Evolutionary conservation across 2,113 vertebrate species (phyloP), one percentile per base, ranked within the genome.

Genomic region (Ellobius talpinus): DNA sequence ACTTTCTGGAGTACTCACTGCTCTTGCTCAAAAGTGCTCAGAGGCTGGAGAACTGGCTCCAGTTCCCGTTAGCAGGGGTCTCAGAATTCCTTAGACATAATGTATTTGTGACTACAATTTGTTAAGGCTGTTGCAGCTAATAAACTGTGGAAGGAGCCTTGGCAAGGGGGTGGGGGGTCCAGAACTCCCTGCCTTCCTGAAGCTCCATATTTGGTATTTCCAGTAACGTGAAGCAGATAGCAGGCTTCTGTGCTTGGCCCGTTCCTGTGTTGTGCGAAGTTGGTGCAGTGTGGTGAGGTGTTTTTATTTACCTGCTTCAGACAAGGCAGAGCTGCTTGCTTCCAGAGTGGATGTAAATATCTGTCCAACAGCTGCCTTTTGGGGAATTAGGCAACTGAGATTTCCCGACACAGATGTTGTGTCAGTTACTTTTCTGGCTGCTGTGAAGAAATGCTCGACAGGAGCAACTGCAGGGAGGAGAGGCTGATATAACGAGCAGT

Each of bases 61-160:
- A 74, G 63, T 92, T 96, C 61, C 52, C 86, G 92, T 94, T 93
- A 55, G 45, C 96, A 95, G 82, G 92, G 95, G 85, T 97, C 98
- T 97, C 92, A 92, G 63, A 96, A 97, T 96, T 97, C 97, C 74
- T 97, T 66, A 77, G 93, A 95, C 90, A 96, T 96, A 96, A 97
- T 96, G 91, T 95, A 93, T 96, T 97, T 97, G 96, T 95, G 97
- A 93, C 94, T 97, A 86, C 95, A 95, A 72, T 97, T 97, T 97
- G 90, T 97, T 96, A 74, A 92, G 82, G 47, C 82, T 39, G 26
- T 88, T 94, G 84, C 36, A 91, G 95, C 93, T 95, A 97, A 94
- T 96, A 97, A 97, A 90, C 89, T 95, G 95, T 98, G 94, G 90
- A 95, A 96, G 84, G 86, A 95, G 77, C 82, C 86, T 93, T 96